Evolutionary conservation across 2,888 invertebrate species (phyloP).

Genomic region (Podabrus alpinus): DNA sequence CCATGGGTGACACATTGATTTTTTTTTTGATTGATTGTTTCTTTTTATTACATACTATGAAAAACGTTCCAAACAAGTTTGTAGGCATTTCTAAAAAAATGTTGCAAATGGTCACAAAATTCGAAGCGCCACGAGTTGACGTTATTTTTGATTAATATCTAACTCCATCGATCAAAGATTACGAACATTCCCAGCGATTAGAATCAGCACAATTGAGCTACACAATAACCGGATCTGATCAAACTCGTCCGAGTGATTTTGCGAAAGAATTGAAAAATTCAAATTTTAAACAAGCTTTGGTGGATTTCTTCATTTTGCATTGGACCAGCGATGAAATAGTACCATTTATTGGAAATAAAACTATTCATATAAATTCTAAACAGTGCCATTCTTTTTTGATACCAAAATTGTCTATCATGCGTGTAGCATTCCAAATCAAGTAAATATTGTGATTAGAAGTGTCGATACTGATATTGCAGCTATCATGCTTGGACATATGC

Average conservation of each 20-base stretch:
- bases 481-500: slow-evolving; percentile 38
- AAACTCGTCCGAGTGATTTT: slow-evolving; percentile 28
- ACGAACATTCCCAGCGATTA: slow-evolving; percentile 32
- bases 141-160: slow-evolving; percentile 37
- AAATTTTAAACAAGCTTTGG: slow-evolving; percentile 35
- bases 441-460: slow-evolving; percentile 35
- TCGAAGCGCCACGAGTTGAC: slow-evolving; percentile 20
- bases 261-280: slow-evolving; percentile 22
- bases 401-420: too few relatives aligned
- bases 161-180: slow-evolving; percentile 38
- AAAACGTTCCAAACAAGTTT: slow-evolving; percentile 31
- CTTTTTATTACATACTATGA: not conserved
- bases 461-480: slow-evolving; percentile 36
- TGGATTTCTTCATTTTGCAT: slow-evolving; percentile 41
- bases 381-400: slow-evolving; percentile 21
- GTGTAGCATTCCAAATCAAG: not conserved
- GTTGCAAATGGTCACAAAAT: slow-evolving; percentile 31
- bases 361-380: slow-evolving; percentile 32
- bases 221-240: slow-evolving; percentile 19
- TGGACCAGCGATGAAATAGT: slow-evolving; percentile 39
- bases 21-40: too few relatives aligned
- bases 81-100: slow-evolving; percentile 37
- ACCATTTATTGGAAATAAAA: slow-evolving; percentile 36
- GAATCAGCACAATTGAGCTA: slow-evolving; percentile 24
- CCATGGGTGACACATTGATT: too few relatives aligned